Base-by-base conservation (phyloP, 1,140 invertebrate species). In the Hydropsyche tenuis region DNA sequence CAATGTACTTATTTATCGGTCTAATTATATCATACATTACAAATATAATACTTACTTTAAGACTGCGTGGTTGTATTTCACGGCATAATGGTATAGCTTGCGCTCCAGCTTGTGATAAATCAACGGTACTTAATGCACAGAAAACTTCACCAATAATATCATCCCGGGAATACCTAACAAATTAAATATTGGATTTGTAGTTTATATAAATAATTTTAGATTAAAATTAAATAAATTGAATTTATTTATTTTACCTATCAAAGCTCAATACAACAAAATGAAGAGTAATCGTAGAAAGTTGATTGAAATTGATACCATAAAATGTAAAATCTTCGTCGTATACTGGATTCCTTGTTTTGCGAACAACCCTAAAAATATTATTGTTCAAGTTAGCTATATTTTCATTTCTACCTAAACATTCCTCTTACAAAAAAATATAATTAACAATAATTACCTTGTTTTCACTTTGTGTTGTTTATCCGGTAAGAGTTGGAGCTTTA, bases 61-160 rank as follows among this genome's bases (percentile, higher is more conserved):
- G 83, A 81, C 91, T 94, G 62, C 94, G 89, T 6, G 94, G 93
- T 80, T 93, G 92, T 73, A 96, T 95, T 82, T 96, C 93, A 75
- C 92, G 88, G 81, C 89, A 91, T 23, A 96, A 86, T 3, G 90
- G 89, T 72, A 92, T 84, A 14, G 92, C 90, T 80, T 93, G 91
- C 78, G 92, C 92, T 75, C 93, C 92, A 11, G 91, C 90, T 70
- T 92, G 89, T 6, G 92, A 90, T 53, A 96, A 85, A 80, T 95
- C 93, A 53, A 96, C 88, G 20, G 88, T 88, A 22, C 90, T 90
- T 72, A 98, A 83, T 14, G 92, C 91, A 76, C 93, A 94, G 75
- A 97, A 92, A n/a, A 97, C 94, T 85, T 99, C 97, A 16, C 97
- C 97, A 71, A 99, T 97, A 70, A 99, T 95, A 80, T 98, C 96